Percentiles rank a stretch among this genome's conserved stretches.
These are phyloP conservation scores for Semaprochilodus insignis DNA, from an alignment of 2,797 vertebrate genomes.

Conservation along the genomic window DNA sequence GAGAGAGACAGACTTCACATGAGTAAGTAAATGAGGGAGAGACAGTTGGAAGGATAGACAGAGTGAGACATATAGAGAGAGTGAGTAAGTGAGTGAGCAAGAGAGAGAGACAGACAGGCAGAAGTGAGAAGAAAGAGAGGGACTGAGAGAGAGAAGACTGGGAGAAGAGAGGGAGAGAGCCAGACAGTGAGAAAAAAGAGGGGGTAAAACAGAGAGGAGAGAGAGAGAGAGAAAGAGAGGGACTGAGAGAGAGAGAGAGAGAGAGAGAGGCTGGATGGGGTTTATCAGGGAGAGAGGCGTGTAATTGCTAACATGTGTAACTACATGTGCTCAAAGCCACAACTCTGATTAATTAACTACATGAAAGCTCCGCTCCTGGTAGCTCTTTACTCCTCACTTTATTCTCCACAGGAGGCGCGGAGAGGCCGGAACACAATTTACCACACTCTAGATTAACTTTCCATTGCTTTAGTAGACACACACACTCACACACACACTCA, in stretches of 20 bases:
- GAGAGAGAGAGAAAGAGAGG: neutral
- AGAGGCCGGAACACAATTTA: constrained; percentile 24
- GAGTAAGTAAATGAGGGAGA: neutral
- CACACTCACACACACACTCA: neutral
- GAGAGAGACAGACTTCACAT: neutral
- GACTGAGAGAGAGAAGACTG: neutral
- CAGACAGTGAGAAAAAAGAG: no score
- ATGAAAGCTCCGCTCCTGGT: constrained; percentile 42
- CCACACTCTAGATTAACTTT: constrained; percentile 35
- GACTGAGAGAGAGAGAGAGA: neutral
- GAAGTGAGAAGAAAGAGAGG: neutral
- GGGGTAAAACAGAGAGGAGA: neutral
- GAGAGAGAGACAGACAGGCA: neutral
- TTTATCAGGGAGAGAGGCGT: neutral
- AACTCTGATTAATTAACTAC: constrained; percentile 41
- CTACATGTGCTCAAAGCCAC: constrained; percentile 31
- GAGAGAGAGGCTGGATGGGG: neutral
- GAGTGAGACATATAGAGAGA: neutral
- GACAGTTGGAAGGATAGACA: neutral
- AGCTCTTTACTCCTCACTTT: constrained; percentile 32
- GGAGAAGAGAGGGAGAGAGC: neutral
- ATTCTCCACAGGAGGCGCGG: constrained; percentile 8
- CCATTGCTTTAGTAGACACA: neutral
- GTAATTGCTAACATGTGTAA: constrained; percentile 42
- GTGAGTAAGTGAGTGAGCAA: neutral